Evolutionary conservation across 2,797 vertebrate species (phyloP).

Genomic region (Megaceryle alcyon): DNA sequence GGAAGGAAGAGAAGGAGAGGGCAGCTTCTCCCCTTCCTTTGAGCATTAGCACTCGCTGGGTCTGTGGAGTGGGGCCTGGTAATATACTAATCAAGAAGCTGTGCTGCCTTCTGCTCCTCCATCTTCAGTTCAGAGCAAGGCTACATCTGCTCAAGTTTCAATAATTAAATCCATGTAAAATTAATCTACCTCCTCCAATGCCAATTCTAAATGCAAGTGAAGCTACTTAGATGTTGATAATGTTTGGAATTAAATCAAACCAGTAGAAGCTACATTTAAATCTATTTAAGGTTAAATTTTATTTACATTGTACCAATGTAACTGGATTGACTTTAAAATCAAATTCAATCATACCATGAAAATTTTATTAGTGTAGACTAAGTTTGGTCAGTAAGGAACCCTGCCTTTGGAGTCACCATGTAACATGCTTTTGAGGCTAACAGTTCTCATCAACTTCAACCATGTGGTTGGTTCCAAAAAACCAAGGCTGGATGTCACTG

Average conservation of each 20-base stretch:
- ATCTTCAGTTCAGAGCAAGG: background rate
- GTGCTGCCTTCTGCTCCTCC: background rate
- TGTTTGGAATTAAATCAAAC: background rate
- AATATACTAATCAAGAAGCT: background rate
- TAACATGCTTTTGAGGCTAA: background rate
- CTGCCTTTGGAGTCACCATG: background rate
- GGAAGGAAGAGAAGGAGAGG: background rate
- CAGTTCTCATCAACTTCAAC: background rate
- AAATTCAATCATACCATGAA: background rate
- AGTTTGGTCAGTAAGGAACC: background rate
- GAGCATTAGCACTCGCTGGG: background rate
- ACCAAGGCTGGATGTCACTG: background rate
- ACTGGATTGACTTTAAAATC: background rate
- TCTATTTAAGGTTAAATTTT: background rate
- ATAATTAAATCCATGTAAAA: constrained; percentile 11
- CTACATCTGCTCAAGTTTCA: background rate
- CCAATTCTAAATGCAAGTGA: background rate
- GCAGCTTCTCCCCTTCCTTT: background rate
- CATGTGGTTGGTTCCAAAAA: background rate
- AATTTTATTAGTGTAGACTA: background rate
- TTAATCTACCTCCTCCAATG: background rate
- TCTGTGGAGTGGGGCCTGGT: background rate
- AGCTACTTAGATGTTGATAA: background rate
- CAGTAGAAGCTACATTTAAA: background rate
- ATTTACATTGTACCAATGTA: background rate